A percentile compares a stretch with the other conserved stretches of the same genome.
These are phyloP conservation scores for Dinomys branickii DNA, from an alignment of 2,113 vertebrate genomes.

Conservation along the genomic window DNA sequence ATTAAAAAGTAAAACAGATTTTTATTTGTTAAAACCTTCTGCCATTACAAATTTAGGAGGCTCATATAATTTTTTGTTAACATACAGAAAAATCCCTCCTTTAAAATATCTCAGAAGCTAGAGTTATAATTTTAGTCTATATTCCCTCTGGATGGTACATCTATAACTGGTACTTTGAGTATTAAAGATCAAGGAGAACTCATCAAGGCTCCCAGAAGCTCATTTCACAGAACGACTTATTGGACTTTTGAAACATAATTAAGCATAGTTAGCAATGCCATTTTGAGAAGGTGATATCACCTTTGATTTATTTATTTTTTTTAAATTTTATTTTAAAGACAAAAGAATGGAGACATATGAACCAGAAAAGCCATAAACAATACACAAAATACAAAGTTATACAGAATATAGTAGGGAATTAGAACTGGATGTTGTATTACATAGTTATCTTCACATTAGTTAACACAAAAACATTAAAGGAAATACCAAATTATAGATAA, in stretches of 20 bases:
- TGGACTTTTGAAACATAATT: background rate
- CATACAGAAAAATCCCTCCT: background rate
- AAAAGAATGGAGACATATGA: no score
- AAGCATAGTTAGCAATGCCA: slow-evolving; percentile 21
- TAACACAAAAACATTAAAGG: no score
- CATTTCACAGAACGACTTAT: background rate
- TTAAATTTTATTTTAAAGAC: no score
- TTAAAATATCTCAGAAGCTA: background rate
- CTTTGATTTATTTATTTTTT: no score
- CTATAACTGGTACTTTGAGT: background rate
- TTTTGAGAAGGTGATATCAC: no score
- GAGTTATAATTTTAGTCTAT: background rate
- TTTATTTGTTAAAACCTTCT: background rate
- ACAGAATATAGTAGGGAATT: no score
- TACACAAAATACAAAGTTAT: no score
- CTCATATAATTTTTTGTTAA: background rate
- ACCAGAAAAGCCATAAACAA: no score
- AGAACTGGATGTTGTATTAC: no score
- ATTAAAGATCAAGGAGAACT: background rate
- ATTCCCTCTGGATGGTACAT: background rate
- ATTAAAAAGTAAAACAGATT: background rate
- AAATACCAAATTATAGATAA: no score
- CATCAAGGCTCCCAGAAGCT: background rate
- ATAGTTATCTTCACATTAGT: no score
- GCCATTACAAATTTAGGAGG: background rate